phyloP scores from a whole-genome alignment of 2,888 invertebrate species.

The Troides aeacus region DNA sequence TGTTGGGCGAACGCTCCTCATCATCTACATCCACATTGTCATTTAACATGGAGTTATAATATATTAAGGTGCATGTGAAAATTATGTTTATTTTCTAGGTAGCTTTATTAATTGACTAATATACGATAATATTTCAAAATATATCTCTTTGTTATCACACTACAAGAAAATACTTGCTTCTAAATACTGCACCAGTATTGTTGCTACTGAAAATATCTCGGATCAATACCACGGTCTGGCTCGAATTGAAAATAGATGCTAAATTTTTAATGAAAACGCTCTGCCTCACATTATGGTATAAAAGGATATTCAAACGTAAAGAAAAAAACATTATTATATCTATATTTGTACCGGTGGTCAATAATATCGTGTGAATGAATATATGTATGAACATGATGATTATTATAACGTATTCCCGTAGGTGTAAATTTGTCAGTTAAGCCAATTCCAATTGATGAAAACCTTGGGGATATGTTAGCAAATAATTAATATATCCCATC shows the following conservation, averaged over 20 bases:
- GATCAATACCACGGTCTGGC: neutral
- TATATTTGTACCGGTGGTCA: no score
- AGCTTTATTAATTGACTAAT: no score
- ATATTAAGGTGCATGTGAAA: no score
- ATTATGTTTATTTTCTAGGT: no score
- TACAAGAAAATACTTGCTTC: neutral
- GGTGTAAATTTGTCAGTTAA: neutral
- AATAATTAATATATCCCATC: slow-evolving; percentile 16
- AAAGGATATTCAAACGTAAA: no score
- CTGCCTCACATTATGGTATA: neutral
- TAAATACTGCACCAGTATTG: neutral
- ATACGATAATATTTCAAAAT: neutral
- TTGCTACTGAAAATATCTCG: neutral
- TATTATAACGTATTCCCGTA: neutral
- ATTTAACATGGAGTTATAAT: no score
- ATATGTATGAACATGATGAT: no score
- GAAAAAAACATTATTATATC: no score
- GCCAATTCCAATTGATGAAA: slow-evolving; percentile 8
- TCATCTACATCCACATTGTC: no score
- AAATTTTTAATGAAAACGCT: neutral
- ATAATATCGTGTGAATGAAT: no score
- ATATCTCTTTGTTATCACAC: neutral
- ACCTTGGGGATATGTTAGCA: slow-evolving; percentile 3
- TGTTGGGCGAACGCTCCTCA: no score
- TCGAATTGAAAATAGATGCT: neutral